Evolutionary conservation across 2,888 invertebrate genomes (phyloP).

Genomic region (Macrostomum cliftonense): DNA sequence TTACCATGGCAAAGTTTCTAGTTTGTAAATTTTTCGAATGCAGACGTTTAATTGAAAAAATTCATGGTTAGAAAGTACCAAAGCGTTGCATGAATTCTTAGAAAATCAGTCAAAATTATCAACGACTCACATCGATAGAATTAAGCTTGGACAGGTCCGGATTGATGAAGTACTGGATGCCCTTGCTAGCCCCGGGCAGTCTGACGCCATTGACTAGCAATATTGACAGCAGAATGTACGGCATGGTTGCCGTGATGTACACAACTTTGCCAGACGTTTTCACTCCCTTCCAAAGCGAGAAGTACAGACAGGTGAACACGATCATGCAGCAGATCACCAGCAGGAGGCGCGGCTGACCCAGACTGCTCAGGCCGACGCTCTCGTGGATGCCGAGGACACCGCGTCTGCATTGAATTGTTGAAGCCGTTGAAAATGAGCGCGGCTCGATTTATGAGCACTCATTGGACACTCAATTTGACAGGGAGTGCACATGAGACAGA

Average conservation of each 20-base stretch:
- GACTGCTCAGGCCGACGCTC: conserved; percentile 54
- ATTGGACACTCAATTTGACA: too few relatives aligned
- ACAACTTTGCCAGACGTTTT: conserved; percentile 60
- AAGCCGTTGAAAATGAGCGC: too few relatives aligned
- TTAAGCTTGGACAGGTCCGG: conserved; percentile 45
- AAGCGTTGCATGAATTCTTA: too few relatives aligned
- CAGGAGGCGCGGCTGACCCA: conserved; percentile 59
- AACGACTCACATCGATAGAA: conserved; percentile 24
- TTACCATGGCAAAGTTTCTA: too few relatives aligned
- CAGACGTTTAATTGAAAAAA: too few relatives aligned
- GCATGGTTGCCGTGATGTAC: conserved; percentile 65
- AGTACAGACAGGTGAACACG: conserved; percentile 56
- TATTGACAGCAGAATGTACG: conserved; percentile 53
- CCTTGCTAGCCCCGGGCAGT: conserved; percentile 55
- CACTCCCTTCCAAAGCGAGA: conserved; percentile 64
- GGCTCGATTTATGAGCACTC: too few relatives aligned
- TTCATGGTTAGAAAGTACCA: too few relatives aligned
- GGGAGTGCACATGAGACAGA: too few relatives aligned
- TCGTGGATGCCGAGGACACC: conserved; percentile 57
- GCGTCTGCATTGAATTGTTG: conserved; percentile 45
- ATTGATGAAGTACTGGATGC: conserved; percentile 57
- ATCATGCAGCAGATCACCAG: conserved; percentile 51
- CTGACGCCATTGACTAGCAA: conserved; percentile 43
- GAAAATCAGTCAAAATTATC: too few relatives aligned
- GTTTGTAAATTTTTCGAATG: too few relatives aligned